Conservation (phyloP, 1,140 invertebrate genomes). For the Notospermus geniculatus region DNA sequence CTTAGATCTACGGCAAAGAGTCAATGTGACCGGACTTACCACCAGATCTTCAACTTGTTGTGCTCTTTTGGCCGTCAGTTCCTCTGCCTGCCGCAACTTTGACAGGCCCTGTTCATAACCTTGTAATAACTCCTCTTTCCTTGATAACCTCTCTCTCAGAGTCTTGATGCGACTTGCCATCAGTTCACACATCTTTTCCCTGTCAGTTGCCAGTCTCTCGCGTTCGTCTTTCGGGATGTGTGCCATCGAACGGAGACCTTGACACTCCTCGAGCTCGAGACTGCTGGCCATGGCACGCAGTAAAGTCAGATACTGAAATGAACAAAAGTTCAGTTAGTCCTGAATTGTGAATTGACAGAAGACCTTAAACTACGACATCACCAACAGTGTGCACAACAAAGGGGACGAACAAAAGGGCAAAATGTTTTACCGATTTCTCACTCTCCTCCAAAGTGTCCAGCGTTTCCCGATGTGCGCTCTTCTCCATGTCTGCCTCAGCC, state of each 20-base stretch:
- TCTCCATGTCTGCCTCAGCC: conserved; percentile 48
- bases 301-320: conserved; percentile 42
- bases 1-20: background rate
- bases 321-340: background rate
- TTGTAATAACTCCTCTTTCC: conserved; percentile 52
- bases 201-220: conserved; percentile 33
- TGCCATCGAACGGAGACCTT: conserved; percentile 46
- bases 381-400: background rate
- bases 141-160: conserved; percentile 43
- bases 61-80: conserved; percentile 42
- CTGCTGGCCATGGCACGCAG: conserved; percentile 38
- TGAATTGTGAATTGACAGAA: no score
- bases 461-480: conserved; percentile 52
- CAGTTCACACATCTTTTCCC: conserved; percentile 37
- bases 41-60: conserved; percentile 43
- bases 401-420: background rate
- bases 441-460: conserved; percentile 50
- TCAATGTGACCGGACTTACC: conserved; percentile 30
- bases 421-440: conserved; percentile 48
- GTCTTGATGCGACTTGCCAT: conserved; percentile 38
- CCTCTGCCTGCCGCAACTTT: conserved; percentile 50
- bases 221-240: conserved; percentile 52
- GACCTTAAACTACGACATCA: background rate
- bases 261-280: conserved; percentile 41
- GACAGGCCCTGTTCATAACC: conserved; percentile 53